Conservation (phyloP, 2,797 vertebrate genomes). For the Loriculus beryllinus region DNA sequence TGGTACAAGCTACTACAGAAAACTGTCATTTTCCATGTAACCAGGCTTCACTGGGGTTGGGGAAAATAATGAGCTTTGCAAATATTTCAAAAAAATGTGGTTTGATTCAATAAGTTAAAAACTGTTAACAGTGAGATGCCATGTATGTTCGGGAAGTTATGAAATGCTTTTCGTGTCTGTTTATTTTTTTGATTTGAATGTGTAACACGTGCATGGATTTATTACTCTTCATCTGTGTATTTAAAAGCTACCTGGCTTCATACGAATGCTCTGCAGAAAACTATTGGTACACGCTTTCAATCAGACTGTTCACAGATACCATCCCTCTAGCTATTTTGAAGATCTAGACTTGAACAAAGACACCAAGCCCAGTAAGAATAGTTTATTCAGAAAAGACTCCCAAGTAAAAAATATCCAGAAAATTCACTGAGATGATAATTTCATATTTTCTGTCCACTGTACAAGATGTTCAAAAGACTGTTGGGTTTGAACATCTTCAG, state of each 20-base stretch:
- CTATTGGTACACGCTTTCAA: background rate
- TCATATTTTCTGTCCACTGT: background rate
- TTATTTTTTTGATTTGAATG: background rate
- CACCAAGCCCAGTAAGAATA: background rate
- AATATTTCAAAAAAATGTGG: background rate
- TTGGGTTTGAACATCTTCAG: background rate
- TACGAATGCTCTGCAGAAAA: background rate
- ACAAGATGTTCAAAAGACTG: background rate
- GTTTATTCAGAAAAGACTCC: background rate
- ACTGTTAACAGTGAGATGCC: background rate
- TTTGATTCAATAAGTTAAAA: background rate
- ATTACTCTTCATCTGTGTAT: background rate
- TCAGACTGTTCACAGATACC: background rate
- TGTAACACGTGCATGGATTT: background rate
- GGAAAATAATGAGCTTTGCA: background rate
- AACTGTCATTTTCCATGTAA: background rate
- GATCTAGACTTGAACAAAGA: background rate
- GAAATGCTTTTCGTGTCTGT: background rate
- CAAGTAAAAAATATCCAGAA: background rate
- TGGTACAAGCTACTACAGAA: background rate
- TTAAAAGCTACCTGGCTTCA: background rate
- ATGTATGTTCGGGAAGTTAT: background rate
- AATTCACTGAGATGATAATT: background rate
- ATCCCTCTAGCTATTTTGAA: background rate
- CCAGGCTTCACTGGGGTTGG: background rate